Evolutionary conservation across 2,797 vertebrate species (phyloP).

Genomic region (Naso thynnoides): DNA sequence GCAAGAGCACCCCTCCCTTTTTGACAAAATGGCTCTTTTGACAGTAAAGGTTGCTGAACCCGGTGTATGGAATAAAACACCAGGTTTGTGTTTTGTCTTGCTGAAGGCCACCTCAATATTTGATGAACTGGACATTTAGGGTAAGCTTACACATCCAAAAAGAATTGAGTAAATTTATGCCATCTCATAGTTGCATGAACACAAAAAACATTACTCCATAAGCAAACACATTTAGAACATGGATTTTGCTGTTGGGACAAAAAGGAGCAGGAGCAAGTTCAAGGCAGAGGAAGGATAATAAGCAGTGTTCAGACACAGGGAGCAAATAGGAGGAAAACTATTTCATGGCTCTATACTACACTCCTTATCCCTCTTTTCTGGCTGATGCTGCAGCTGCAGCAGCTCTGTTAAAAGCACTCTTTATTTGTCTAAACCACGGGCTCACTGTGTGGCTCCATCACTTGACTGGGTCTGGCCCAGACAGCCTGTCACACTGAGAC

Average conservation of each 20-base stretch:
- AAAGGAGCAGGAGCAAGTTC: conserved; percentile 48
- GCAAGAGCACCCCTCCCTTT: no score
- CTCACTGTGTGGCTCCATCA: conserved; percentile 75
- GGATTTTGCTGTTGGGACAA: conserved; percentile 34
- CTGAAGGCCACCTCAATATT: background rate
- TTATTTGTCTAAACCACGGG: conserved; percentile 79
- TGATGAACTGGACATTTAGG: background rate
- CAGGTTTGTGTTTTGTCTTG: conserved; percentile 14
- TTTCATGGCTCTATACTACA: conserved; percentile 76
- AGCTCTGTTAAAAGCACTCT: conserved; percentile 76
- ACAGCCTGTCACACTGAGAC: conserved; percentile 66
- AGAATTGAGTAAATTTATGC: background rate
- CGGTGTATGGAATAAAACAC: background rate
- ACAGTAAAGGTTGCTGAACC: no score
- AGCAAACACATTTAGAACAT: conserved; percentile 17
- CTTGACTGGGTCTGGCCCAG: conserved; percentile 65
- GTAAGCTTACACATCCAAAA: background rate
- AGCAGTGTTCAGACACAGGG: conserved; percentile 39
- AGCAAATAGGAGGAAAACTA: conserved; percentile 53
- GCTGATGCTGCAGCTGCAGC: conserved; percentile 76
- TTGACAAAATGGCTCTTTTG: no score
- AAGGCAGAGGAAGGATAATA: conserved; percentile 33
- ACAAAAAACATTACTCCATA: background rate
- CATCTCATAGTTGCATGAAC: conserved; percentile 8
- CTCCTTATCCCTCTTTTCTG: conserved; percentile 65